Evolutionary conservation across 2,113 vertebrate species (phyloP).

Genomic region (Psilopsiagon aymara): DNA sequence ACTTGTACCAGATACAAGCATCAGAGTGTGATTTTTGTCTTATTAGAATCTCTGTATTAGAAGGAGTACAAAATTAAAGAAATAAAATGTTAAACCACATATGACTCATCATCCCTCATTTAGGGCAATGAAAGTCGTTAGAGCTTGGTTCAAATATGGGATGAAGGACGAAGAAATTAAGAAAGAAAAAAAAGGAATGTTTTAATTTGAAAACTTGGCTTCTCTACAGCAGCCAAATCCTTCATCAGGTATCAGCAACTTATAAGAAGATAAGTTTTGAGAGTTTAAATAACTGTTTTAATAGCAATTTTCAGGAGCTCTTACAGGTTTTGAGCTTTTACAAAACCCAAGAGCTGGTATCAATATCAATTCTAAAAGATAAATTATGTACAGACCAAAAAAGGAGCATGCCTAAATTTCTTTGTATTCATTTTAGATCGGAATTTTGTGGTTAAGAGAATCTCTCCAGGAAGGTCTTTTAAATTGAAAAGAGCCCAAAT

Average conservation of each 20-base stretch:
- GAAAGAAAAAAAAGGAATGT: not conserved
- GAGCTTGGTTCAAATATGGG: not conserved
- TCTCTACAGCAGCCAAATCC: not conserved
- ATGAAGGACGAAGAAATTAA: not conserved
- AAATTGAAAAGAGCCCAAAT: not conserved
- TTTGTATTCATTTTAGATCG: not conserved
- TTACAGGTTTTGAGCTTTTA: not conserved
- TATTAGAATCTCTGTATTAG: not conserved
- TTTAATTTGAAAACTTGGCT: not conserved
- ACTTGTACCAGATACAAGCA: not conserved
- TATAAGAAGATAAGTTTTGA: not conserved
- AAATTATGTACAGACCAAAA: not conserved
- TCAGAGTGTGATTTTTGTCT: not conserved
- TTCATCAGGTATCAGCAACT: not conserved
- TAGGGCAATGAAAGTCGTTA: not conserved
- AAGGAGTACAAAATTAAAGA: not conserved
- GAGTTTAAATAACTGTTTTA: not conserved
- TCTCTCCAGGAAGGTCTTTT: not conserved
- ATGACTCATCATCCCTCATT: not conserved
- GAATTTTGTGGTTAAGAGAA: not conserved
- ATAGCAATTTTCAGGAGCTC: not conserved
- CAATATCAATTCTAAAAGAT: not conserved
- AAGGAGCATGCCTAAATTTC: not conserved
- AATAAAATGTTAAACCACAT: not conserved
- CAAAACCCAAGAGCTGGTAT: not conserved